A percentile compares a stretch with the other conserved stretches of the same genome.
Evolutionary conservation across 2,888 invertebrate species (phyloP).

Genomic region (Mimas tiliae): DNA sequence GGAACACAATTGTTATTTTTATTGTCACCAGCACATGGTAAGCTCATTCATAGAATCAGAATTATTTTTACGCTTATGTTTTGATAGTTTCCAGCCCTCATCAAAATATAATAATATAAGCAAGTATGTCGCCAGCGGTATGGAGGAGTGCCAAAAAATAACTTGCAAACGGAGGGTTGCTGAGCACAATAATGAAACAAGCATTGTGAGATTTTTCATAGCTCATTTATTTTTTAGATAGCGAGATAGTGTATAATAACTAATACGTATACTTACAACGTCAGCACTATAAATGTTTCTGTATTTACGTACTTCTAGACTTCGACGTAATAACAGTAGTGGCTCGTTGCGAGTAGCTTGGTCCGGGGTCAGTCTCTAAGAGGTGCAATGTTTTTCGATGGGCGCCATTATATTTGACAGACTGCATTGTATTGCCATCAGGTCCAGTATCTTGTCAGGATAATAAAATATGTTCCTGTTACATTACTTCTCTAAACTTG

Average conservation of each 20-base stretch:
- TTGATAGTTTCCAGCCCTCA: slow-evolving; percentile 49
- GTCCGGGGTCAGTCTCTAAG: too few species aligned
- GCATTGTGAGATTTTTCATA: not conserved
- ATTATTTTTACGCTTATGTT: slow-evolving; percentile 17
- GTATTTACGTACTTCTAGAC: not conserved
- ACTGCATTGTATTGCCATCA: too few species aligned
- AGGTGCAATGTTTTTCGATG: too few species aligned
- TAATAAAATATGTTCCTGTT: too few species aligned
- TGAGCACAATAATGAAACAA: not conserved
- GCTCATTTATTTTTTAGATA: slow-evolving; percentile 13
- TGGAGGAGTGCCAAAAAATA: slow-evolving; percentile 17
- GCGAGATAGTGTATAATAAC: too few species aligned
- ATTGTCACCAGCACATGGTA: slow-evolving; percentile 54
- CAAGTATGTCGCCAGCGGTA: not conserved
- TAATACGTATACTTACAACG: not conserved
- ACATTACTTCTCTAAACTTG: too few species aligned
- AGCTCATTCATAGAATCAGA: slow-evolving; percentile 45
- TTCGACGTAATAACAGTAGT: too few species aligned
- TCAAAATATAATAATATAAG: slow-evolving; percentile 33
- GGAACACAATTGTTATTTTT: slow-evolving; percentile 18
- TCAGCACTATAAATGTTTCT: not conserved
- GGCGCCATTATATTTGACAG: too few species aligned
- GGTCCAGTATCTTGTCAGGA: too few species aligned
- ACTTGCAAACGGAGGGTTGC: not conserved
- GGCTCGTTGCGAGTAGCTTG: too few species aligned